These are phyloP conservation scores for Borostomias antarcticus DNA, from an alignment of 2,797 vertebrate genomes.

Conservation along the genomic window DNA sequence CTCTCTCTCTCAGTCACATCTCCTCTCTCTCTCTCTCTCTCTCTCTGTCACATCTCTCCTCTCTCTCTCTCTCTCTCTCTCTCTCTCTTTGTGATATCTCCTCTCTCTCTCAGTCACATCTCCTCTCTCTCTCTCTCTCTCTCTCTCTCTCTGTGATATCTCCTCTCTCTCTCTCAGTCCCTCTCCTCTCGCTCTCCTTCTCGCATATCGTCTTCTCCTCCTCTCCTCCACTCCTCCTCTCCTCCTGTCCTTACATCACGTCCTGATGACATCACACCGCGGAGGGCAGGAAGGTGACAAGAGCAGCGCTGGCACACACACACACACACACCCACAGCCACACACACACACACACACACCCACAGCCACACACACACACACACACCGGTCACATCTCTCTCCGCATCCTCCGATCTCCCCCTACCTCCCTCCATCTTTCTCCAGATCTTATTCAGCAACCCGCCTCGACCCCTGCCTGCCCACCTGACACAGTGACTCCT, in stretches of 20 bases:
- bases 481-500: slow-evolving; percentile 60
- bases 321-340: not conserved
- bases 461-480: slow-evolving; percentile 25
- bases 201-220: not conserved
- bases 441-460: not conserved
- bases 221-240: not conserved
- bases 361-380: not conserved
- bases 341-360: not conserved
- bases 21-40: not conserved
- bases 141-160: no score
- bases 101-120: no score
- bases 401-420: slow-evolving; percentile 15
- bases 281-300: slow-evolving; percentile 1
- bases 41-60: not conserved
- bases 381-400: not conserved
- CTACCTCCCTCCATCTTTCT: not conserved
- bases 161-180: not conserved
- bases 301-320: not conserved
- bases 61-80: not conserved
- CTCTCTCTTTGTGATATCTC: no score
- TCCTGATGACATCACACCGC: not conserved
- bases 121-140: no score
- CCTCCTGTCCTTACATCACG: not conserved
- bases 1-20: not conserved
- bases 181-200: not conserved